Conservation (phyloP, 2,113 vertebrate genomes). For the Pseudolaguvia tuberculata region DNA sequence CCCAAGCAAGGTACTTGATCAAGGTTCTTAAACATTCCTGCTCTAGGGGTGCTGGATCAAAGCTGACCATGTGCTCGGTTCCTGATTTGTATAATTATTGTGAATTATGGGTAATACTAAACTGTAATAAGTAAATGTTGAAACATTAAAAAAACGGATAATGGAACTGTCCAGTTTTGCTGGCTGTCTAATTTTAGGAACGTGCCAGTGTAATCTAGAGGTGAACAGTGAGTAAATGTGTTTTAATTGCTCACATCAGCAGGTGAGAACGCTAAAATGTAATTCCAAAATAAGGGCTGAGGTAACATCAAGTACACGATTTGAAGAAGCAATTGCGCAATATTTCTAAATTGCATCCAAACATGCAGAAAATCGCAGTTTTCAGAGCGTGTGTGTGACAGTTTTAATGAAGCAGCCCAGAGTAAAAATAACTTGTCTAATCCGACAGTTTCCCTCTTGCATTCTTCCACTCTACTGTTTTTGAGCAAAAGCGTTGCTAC, state of each 20-base stretch:
- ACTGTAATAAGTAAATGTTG: too few species aligned
- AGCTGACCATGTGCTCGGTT: too few species aligned
- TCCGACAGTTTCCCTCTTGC: neutral
- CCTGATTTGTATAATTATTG: too few species aligned
- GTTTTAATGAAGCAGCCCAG: neutral
- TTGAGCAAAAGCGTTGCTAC: conserved; percentile 45
- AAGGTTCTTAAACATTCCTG: too few species aligned
- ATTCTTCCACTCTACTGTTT: conserved; percentile 11
- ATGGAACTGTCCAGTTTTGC: neutral
- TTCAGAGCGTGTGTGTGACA: neutral
- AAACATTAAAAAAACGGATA: too few species aligned
- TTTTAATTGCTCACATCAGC: neutral
- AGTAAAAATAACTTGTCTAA: conserved; percentile 10
- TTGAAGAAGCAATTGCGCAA: neutral
- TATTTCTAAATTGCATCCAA: neutral
- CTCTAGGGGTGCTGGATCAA: too few species aligned
- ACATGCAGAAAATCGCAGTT: neutral
- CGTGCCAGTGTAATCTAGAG: neutral
- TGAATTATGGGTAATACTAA: too few species aligned
- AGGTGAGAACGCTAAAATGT: neutral
- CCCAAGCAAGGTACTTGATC: too few species aligned
- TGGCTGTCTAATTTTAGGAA: neutral
- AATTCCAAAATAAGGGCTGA: neutral
- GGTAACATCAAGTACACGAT: neutral
- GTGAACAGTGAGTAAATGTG: neutral